Evolutionary conservation across 2,888 invertebrate species (phyloP).

Genomic region (Drosophila colorata): DNA sequence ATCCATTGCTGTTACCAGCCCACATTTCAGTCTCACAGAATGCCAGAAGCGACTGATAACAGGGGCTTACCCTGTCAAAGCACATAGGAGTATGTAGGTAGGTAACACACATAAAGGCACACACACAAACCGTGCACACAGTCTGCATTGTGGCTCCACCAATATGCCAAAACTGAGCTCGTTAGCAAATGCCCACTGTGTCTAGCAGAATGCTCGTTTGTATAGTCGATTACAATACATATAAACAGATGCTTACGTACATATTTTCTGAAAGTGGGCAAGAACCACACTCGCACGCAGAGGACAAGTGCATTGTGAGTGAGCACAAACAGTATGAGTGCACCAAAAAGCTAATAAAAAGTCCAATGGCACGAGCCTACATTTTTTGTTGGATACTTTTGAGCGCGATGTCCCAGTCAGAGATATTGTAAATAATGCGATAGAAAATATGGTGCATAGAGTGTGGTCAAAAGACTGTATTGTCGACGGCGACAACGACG

Average conservation of each 20-base stretch:
- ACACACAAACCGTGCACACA: neutral
- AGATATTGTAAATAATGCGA: constrained; percentile 48
- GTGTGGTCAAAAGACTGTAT: constrained; percentile 65
- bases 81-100: neutral
- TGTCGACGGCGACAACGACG: constrained; percentile 14
- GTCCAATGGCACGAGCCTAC: constrained; percentile 48
- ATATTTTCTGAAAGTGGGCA: neutral
- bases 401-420: constrained; percentile 33
- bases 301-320: constrained; percentile 27
- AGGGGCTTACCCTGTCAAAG: neutral
- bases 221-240: constrained; percentile 1
- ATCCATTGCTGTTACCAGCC: neutral
- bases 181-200: constrained; percentile 1
- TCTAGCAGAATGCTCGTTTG: too few species aligned
- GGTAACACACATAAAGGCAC: neutral
- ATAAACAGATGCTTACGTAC: neutral
- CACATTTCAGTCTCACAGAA: neutral
- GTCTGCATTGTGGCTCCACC: neutral
- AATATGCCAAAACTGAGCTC: constrained; percentile 3
- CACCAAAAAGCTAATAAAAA: constrained; percentile 47
- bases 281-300: neutral
- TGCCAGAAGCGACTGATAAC: neutral
- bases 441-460: constrained; percentile 60
- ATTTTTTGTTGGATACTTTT: constrained; percentile 60
- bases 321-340: constrained; percentile 44